phyloP scores from a whole-genome alignment of 2,113 vertebrate genomes.

The Haplochromis burtoni region DNA sequence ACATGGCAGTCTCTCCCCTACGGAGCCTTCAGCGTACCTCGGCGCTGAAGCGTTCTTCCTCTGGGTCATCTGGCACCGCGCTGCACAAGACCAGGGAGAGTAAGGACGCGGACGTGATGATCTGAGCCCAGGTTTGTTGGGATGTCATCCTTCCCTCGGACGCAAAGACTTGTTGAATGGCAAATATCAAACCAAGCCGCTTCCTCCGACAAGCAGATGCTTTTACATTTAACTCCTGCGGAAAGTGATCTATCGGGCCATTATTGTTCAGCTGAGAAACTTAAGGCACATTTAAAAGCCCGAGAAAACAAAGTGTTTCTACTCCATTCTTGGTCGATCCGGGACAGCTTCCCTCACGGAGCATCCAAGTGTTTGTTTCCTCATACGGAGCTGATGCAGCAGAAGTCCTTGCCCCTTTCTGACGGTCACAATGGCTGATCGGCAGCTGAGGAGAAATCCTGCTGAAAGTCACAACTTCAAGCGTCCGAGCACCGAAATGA shows the following conservation, averaged over 20 bases:
- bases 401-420: neutral
- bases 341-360: neutral
- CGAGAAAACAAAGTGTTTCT: neutral
- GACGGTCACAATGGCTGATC: constrained; percentile 6
- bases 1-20: neutral
- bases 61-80: neutral
- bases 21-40: constrained; percentile 51
- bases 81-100: constrained; percentile 1
- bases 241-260: neutral
- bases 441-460: neutral
- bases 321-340: neutral
- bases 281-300: neutral
- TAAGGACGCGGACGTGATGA: neutral
- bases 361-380: neutral
- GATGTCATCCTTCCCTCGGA: constrained; percentile 18
- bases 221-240: neutral
- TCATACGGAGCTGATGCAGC: neutral
- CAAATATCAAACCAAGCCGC: neutral
- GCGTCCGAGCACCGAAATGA: neutral
- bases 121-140: neutral
- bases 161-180: neutral
- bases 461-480: neutral
- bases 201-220: neutral
- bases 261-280: neutral
- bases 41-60: constrained; percentile 55